Base-by-base conservation (phyloP, 2,797 vertebrate species). In the Falco rusticolus region DNA sequence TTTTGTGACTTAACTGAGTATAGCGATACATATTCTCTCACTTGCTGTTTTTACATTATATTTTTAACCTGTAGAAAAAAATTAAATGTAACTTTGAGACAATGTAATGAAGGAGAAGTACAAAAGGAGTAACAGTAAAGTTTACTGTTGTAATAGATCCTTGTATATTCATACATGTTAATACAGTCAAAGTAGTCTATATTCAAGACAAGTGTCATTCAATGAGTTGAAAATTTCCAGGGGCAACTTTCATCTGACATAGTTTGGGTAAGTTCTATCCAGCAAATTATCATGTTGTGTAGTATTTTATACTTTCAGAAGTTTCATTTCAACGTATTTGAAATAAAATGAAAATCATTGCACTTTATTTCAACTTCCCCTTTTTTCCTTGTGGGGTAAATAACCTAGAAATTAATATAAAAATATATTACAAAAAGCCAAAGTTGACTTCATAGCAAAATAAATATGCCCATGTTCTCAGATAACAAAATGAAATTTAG, bases 1-100 rank as follows among this genome's bases (percentile, higher is more conserved):
- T 94, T 95, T 95, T 96, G 96, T 96, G 95, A 97, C 89, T 87
- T n/a, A 90, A 29, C 24, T 70, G 60, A 90, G 90, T 87, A 80
- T 79, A 87, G 77, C 43, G 18, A 87, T 92, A 95, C 87, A 72
- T 94, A 82, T 95, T 93, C 81, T 88, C 88, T 96, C 92, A 84
- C 59, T 95, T 96, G 87, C 76, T 84, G 71, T 48, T 92, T 79
- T 71, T 81, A 53, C 84, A 41, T 51, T 71, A 33, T 25, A 19
- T 65, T 69, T 87, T 77, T 75, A 70, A 63, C 10, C 41, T 45
- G 17, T 31, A 66, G 31, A 56, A 89, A 70, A 50, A 77, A 22
- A 2, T 16, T 41, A 59, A 66, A 47, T 15, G 19, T 33, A 22
- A 16, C 13, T 71, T 78, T 77, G 77, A 61, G 54, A 26, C 53